These are phyloP conservation scores for Micropterix aruncella DNA, from an alignment of 2,888 invertebrate genomes.

Conservation along the genomic window DNA sequence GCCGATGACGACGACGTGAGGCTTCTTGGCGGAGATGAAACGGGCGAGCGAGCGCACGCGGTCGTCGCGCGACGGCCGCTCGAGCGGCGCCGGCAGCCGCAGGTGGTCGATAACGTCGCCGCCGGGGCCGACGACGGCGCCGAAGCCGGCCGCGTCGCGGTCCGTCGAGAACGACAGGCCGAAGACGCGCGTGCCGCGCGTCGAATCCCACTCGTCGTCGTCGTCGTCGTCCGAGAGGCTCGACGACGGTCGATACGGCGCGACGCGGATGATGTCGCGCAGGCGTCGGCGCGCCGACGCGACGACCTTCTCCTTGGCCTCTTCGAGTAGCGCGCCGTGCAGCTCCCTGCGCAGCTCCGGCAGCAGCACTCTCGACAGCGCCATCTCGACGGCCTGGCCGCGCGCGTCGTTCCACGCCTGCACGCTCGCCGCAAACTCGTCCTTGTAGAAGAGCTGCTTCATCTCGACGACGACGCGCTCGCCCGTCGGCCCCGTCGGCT, in stretches of 20 bases:
- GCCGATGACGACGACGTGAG: slow-evolving; percentile 84
- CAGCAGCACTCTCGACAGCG: slow-evolving; percentile 75
- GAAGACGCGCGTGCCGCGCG: slow-evolving; percentile 66
- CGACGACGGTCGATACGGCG: slow-evolving; percentile 54
- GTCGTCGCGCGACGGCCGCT: not conserved
- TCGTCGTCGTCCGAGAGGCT: slow-evolving; percentile 51
- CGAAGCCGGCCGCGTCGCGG: slow-evolving; percentile 72
- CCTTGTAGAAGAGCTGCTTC: slow-evolving; percentile 75
- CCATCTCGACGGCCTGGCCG: slow-evolving; percentile 75
- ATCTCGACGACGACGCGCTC: slow-evolving; percentile 77
- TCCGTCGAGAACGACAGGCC: slow-evolving; percentile 82
- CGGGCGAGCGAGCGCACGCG: slow-evolving; percentile 22
- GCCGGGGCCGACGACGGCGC: slow-evolving; percentile 74
- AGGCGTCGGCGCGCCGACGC: slow-evolving; percentile 73
- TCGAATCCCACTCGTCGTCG: slow-evolving; percentile 75
- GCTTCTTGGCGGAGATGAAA: slow-evolving; percentile 81
- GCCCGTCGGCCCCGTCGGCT: slow-evolving; percentile 65
- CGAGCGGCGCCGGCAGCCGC: slow-evolving; percentile 45
- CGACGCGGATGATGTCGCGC: slow-evolving; percentile 80
- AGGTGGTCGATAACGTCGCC: slow-evolving; percentile 89
- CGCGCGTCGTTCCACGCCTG: slow-evolving; percentile 93
- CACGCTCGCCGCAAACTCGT: slow-evolving; percentile 87
- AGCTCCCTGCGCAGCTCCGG: slow-evolving; percentile 84
- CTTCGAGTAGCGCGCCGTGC: slow-evolving; percentile 60
- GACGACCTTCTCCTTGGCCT: slow-evolving; percentile 77